Base-by-base conservation (phyloP, 2,113 vertebrate genomes). In the Herpetotheres cachinnans region DNA sequence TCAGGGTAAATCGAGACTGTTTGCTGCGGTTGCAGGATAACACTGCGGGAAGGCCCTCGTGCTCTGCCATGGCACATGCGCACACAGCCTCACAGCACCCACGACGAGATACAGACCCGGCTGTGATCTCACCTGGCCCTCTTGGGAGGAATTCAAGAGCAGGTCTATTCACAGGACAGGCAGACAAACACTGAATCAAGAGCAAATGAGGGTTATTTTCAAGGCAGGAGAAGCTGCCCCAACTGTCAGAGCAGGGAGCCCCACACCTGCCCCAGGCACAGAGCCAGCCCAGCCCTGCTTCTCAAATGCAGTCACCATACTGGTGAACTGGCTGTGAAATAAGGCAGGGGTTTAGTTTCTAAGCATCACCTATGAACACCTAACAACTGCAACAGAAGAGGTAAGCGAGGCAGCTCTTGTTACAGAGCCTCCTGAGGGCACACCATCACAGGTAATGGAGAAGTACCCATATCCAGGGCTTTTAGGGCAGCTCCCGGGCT, bases 401-500 rank as follows among this genome's bases (percentile, higher is more conserved):
- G 34, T 47, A n/a, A 72, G 42, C 1, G 13, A 58, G 22, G 25
- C 61, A 79, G 59, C 22, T 38, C 76, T 9, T 5, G 25, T 50
- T 26, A 2, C 0, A 1, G 76, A 72, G 24, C 27, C 36, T 66
- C n/a, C 65, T 10, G 44, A 73, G 63, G 46, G 13, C 49, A 25
- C 34, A 8, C 10, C 21, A 3, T 2, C 26, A n/a, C 63, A 46
- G 40, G 26, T 13, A 34, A 15, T 1, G 32, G 22, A 44, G 50
- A 3, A 62, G 2, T 2, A 1, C 52, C 2, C 0, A 6, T 5
- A 16, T 1, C 44, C 49, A 13, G 18, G 12, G 19, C 13, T 2
- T 54, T 36, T 50, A 11, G 30, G 34, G 82, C 46, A 77, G 34
- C 36, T 66, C 36, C 47, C 2, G 7, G 54, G 73, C 63, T 61